Evolutionary conservation across 1,140 invertebrate species (phyloP).

Genomic region (Aphidius ervi): DNA sequence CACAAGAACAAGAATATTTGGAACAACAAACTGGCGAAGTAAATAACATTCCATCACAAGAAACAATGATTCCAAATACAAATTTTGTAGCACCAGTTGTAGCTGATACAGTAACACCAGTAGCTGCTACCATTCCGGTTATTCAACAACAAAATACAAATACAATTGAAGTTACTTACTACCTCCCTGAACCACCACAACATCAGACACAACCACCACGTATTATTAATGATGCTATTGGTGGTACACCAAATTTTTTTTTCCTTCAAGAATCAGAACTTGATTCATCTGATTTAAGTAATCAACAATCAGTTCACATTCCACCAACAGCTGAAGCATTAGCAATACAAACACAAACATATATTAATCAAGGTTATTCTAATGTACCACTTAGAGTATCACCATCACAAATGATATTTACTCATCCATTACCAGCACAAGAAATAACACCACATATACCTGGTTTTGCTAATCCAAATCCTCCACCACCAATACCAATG

Average conservation of each 20-base stretch:
- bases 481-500: slow-evolving; percentile 51
- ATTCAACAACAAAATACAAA: slow-evolving; percentile 33
- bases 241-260: slow-evolving; percentile 28
- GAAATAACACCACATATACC: slow-evolving; percentile 46
- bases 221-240: slow-evolving; percentile 61
- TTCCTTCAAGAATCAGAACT: slow-evolving; percentile 73
- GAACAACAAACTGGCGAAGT: slow-evolving; percentile 39
- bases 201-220: slow-evolving; percentile 50
- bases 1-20: slow-evolving; percentile 20
- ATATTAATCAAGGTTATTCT: slow-evolving; percentile 71
- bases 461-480: slow-evolving; percentile 48
- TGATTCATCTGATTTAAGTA: slow-evolving; percentile 60
- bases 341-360: slow-evolving; percentile 71
- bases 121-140: slow-evolving; percentile 40
- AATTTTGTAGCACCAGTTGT: slow-evolving; percentile 43
- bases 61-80: slow-evolving; percentile 40
- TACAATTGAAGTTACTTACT: no score
- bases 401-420: slow-evolving; percentile 45
- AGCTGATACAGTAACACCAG: slow-evolving; percentile 38
- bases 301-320: slow-evolving; percentile 46
- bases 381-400: slow-evolving; percentile 42
- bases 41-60: slow-evolving; percentile 44
- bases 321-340: slow-evolving; percentile 53
- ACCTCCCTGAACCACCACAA: slow-evolving; percentile 30
- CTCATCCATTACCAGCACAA: slow-evolving; percentile 36